These are phyloP conservation scores for Telenomus remus DNA, from an alignment of 1,140 invertebrate genomes.

Conservation along the genomic window DNA sequence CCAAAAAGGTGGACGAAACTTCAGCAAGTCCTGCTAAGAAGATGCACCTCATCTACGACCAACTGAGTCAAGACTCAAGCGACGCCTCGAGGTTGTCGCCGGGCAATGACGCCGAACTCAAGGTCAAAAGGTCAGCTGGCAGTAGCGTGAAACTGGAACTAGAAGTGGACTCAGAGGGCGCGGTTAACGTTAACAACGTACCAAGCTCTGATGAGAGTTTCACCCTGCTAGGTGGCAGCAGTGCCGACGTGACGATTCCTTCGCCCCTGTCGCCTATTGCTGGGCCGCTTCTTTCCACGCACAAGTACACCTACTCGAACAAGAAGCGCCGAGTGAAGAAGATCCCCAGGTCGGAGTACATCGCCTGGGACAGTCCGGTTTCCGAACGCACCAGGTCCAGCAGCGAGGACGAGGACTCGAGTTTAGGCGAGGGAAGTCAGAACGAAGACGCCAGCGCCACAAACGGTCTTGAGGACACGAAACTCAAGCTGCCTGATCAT, in stretches of 20 bases:
- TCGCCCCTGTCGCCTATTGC: slow-evolving; percentile 72
- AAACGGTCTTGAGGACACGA: slow-evolving; percentile 66
- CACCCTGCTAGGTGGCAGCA: slow-evolving; percentile 64
- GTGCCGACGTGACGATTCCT: slow-evolving; percentile 68
- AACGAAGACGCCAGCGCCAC: slow-evolving; percentile 64
- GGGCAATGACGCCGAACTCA: slow-evolving; percentile 64
- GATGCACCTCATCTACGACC: slow-evolving; percentile 65
- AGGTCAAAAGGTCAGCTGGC: slow-evolving; percentile 61
- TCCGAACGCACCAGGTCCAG: slow-evolving; percentile 65
- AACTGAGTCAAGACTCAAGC: slow-evolving; percentile 71
- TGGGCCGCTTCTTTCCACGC: slow-evolving; percentile 69
- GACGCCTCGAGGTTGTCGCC: slow-evolving; percentile 68
- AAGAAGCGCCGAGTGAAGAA: slow-evolving; percentile 66
- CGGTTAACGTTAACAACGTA: slow-evolving; percentile 65
- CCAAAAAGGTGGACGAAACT: slow-evolving; percentile 60
- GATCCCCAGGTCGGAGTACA: slow-evolving; percentile 60
- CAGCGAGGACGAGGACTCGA: slow-evolving; percentile 69
- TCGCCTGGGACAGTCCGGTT: slow-evolving; percentile 66
- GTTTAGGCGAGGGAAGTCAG: slow-evolving; percentile 66
- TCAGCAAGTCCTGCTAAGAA: slow-evolving; percentile 61
- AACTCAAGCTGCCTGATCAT: slow-evolving; percentile 52
- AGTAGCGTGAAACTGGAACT: slow-evolving; percentile 68
- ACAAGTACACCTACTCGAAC: slow-evolving; percentile 72
- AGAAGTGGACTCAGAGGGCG: slow-evolving; percentile 65
- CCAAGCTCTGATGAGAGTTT: slow-evolving; percentile 70